Percentiles rank a stretch among this genome's conserved stretches.
These are phyloP conservation scores for Apoderus coryli DNA, from an alignment of 2,888 invertebrate genomes.

Conservation along the genomic window DNA sequence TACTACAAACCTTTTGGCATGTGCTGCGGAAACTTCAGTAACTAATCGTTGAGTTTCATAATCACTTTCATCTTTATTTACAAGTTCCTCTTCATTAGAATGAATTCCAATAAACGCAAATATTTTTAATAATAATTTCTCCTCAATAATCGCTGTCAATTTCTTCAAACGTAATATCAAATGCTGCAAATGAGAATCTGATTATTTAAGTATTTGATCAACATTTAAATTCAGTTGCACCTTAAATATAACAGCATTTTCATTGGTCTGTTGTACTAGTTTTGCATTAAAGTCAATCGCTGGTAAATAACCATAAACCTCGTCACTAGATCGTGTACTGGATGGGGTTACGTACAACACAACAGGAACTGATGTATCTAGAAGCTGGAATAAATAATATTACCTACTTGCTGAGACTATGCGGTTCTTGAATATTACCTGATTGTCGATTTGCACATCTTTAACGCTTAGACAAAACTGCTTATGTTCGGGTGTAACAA, in stretches of 20 bases:
- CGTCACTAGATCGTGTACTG: conserved; percentile 35
- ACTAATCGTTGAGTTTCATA: conserved; percentile 67
- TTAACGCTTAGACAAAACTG: conserved; percentile 57
- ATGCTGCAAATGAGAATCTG: conserved; percentile 37
- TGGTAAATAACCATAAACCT: conserved; percentile 40
- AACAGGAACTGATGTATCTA: conserved; percentile 74
- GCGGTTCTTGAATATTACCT: conserved; percentile 25
- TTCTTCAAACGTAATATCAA: conserved; percentile 69
- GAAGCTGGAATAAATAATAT: conserved; percentile 42
- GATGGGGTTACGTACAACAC: conserved; percentile 56
- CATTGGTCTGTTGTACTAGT: conserved; percentile 45
- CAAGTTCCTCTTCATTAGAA: conserved; percentile 40
- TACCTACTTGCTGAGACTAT: conserved; percentile 5
- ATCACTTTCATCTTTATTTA: conserved; percentile 53
- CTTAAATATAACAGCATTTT: conserved; percentile 74
- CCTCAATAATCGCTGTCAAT: conserved; percentile 76
- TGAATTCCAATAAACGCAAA: conserved; percentile 41
- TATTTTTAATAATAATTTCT: conserved; percentile 62
- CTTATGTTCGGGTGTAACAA: conserved; percentile 39
- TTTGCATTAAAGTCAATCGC: conserved; percentile 71
- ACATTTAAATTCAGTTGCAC: too few species aligned
- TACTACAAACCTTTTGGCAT: conserved; percentile 66
- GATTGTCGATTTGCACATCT: conserved; percentile 79
- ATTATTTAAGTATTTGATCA: conserved; percentile 1
- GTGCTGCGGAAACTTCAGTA: conserved; percentile 64